Evolutionary conservation across 35 echinoderm and acorn worm genomes (phyloP).

Genomic region (Eucidaris tribuloides): DNA sequence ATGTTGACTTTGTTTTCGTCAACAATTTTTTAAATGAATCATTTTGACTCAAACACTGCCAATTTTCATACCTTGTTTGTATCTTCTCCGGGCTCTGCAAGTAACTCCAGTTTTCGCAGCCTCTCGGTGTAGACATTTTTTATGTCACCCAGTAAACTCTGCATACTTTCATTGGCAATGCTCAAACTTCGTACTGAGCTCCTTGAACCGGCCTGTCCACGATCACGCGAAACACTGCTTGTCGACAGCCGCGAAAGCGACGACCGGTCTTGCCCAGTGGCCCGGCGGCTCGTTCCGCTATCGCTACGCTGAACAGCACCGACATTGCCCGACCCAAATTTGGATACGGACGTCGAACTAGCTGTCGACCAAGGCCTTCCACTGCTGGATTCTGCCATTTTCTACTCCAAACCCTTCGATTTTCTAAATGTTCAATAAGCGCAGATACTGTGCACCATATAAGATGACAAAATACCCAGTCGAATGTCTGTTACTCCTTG

Average conservation of each 20-base stretch:
- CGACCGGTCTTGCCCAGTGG: neutral
- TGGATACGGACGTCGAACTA: neutral
- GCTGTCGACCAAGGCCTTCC: neutral
- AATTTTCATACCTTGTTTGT: neutral
- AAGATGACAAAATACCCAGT: no score
- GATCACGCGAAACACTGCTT: neutral
- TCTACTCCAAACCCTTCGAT: no score
- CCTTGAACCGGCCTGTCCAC: neutral
- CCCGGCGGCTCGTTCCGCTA: neutral
- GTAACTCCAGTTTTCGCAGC: neutral
- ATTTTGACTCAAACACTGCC: no score
- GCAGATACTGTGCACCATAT: no score
- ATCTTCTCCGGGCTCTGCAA: neutral
- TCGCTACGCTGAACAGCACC: neutral
- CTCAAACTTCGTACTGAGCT: conserved; percentile 18
- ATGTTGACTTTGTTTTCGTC: no score
- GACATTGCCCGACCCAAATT: neutral
- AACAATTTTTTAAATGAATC: no score
- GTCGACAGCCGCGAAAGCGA: neutral
- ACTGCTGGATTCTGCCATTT: neutral
- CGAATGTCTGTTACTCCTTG: no score
- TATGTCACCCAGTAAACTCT: conserved; percentile 10
- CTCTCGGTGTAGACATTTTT: conserved; percentile 17
- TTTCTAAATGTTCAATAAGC: no score
- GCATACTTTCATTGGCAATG: conserved; percentile 19